Evolutionary conservation across 2,797 vertebrate species (phyloP).

Genomic region (Sebastes diaconus): DNA sequence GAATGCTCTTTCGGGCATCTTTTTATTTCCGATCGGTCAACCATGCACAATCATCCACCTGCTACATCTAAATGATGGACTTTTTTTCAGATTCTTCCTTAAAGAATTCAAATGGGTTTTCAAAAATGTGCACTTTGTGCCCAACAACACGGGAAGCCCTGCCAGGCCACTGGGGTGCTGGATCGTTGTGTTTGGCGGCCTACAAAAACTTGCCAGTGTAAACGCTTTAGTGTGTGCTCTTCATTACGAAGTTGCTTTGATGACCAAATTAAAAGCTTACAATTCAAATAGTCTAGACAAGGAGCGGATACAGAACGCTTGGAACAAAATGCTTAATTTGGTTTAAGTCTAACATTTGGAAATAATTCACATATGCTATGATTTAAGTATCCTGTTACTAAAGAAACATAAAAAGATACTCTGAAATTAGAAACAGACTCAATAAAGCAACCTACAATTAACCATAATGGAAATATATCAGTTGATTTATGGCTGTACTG

Average conservation of each 20-base stretch:
- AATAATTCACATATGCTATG: background rate
- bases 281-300: background rate
- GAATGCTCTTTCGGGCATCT: slow-evolving; percentile 79
- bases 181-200: slow-evolving; percentile 14
- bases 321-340: background rate
- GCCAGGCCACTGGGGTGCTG: slow-evolving; percentile 26
- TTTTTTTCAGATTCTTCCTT: slow-evolving; percentile 47
- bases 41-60: slow-evolving; percentile 83
- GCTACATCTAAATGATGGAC: slow-evolving; percentile 71
- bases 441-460: background rate
- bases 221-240: background rate
- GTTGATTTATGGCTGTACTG: background rate
- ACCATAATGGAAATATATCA: background rate
- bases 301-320: background rate
- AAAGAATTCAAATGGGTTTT: slow-evolving; percentile 75
- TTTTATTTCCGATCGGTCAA: slow-evolving; percentile 77
- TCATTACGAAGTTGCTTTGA: background rate
- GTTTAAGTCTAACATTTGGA: background rate
- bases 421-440: background rate
- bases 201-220: background rate
- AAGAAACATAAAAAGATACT: background rate
- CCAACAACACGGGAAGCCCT: slow-evolving; percentile 34
- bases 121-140: slow-evolving; percentile 63
- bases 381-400: background rate
- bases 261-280: background rate